Percentiles rank a stretch among this genome's conserved stretches.
These are phyloP conservation scores for Neelides sp. DNA, from an alignment of 1,140 invertebrate species.

Conservation along the genomic window DNA sequence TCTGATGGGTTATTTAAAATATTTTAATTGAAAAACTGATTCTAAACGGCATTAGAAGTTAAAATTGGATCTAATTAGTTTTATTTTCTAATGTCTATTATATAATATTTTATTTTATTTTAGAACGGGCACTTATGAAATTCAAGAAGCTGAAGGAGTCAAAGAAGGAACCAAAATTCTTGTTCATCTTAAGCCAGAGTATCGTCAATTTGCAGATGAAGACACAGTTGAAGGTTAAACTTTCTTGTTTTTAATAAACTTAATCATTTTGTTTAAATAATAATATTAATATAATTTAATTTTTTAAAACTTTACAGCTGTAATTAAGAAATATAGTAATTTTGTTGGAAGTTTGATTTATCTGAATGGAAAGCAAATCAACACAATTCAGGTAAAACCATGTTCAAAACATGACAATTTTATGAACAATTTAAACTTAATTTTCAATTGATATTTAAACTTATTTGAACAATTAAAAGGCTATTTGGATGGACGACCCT, in stretches of 20 bases:
- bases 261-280: constrained; percentile 5
- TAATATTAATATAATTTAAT: constrained; percentile 12
- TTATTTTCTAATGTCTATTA: background rate
- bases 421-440: constrained; percentile 2
- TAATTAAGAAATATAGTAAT: constrained; percentile 94
- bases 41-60: background rate
- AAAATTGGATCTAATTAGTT: background rate
- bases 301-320: constrained; percentile 48
- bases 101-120: constrained; percentile 29
- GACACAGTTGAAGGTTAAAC: constrained; percentile 56
- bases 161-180: constrained; percentile 86
- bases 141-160: constrained; percentile 68
- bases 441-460: constrained; percentile 3
- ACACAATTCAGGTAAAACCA: constrained; percentile 57
- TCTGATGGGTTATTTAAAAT: constrained; percentile 64
- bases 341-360: constrained; percentile 87
- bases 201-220: constrained; percentile 78
- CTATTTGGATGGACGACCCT: constrained; percentile 83
- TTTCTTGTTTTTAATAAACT: background rate
- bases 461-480: constrained; percentile 44
- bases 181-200: constrained; percentile 72
- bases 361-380: constrained; percentile 74
- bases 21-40: background rate
- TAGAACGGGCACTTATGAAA: constrained; percentile 76
- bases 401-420: constrained; percentile 10